Conservation (phyloP, 2,113 vertebrate species). For the Symphodus melops region DNA sequence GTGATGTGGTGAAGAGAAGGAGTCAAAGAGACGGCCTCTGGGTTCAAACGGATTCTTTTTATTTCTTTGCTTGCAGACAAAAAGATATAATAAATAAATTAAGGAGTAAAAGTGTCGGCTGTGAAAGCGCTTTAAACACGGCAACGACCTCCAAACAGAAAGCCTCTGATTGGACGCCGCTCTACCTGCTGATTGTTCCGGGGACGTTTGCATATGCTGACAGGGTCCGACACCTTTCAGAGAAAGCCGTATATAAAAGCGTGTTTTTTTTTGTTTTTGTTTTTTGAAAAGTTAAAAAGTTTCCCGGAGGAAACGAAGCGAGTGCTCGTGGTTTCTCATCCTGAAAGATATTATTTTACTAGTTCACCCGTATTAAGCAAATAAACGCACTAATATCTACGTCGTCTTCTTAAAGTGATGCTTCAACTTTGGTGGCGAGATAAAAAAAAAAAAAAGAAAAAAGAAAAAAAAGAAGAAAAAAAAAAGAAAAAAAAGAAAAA, state of each 20-base stretch:
- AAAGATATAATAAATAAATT: slow-evolving; percentile 79
- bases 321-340: slow-evolving; percentile 56
- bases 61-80: slow-evolving; percentile 72
- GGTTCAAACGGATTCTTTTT: slow-evolving; percentile 34
- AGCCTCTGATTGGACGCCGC: not conserved
- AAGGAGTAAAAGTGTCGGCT: slow-evolving; percentile 57
- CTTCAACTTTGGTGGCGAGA: slow-evolving; percentile 48
- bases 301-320: slow-evolving; percentile 42
- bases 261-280: not conserved
- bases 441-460: not conserved
- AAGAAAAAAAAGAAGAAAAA: slow-evolving; percentile 2
- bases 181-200: not conserved
- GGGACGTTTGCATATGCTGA: slow-evolving; percentile 4
- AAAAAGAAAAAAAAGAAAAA: not conserved
- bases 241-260: slow-evolving; percentile 41
- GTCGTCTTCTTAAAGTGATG: slow-evolving; percentile 29
- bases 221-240: not conserved
- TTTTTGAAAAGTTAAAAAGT: slow-evolving; percentile 68
- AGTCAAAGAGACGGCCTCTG: too few species aligned
- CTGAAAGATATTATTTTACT: slow-evolving; percentile 50
- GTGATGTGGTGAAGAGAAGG: too few species aligned
- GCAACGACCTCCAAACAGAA: not conserved
- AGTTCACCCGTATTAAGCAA: slow-evolving; percentile 70
- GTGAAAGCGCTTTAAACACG: slow-evolving; percentile 57
- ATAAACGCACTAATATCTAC: slow-evolving; percentile 43